These are phyloP conservation scores for Diplazon laetatorius DNA, from an alignment of 2,888 invertebrate genomes.

Conservation along the genomic window DNA sequence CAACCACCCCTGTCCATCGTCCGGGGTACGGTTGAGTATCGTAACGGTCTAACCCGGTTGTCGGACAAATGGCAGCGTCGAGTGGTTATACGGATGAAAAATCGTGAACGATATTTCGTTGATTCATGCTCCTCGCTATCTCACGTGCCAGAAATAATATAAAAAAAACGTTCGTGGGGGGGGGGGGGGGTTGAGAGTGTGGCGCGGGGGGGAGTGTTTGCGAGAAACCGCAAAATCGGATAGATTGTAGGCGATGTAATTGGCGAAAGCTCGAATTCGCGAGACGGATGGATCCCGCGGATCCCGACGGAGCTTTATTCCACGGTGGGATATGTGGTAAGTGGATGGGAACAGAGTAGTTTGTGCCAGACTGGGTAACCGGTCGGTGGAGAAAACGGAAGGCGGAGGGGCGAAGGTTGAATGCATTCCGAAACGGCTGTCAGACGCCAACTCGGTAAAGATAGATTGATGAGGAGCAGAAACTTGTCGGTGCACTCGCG, in stretches of 20 bases:
- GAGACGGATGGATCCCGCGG: constrained; percentile 8
- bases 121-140: constrained; percentile 42
- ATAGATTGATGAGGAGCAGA: constrained; percentile 78
- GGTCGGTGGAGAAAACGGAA: constrained; percentile 55
- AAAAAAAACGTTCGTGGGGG: neutral
- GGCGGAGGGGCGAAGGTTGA: constrained; percentile 71
- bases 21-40: no score
- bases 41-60: constrained; percentile 19
- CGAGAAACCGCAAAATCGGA: constrained; percentile 28
- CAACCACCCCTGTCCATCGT: neutral
- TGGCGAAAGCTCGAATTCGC: constrained; percentile 26
- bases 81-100: constrained; percentile 52
- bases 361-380: constrained; percentile 67
- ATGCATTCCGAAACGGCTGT: constrained; percentile 79
- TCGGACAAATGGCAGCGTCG: constrained; percentile 12
- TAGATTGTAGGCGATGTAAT: constrained; percentile 26
- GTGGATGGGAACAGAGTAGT: constrained; percentile 70
- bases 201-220: neutral
- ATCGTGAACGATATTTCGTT: constrained; percentile 54
- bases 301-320: constrained; percentile 1
- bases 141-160: constrained; percentile 16
- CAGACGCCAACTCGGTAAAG: constrained; percentile 76
- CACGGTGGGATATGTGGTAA: constrained; percentile 56
- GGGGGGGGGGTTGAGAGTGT: no score
- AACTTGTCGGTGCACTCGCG: constrained; percentile 72